These are phyloP conservation scores for Phrynosoma blainvillii DNA, from an alignment of 2,113 vertebrate genomes.

Conservation along the genomic window DNA sequence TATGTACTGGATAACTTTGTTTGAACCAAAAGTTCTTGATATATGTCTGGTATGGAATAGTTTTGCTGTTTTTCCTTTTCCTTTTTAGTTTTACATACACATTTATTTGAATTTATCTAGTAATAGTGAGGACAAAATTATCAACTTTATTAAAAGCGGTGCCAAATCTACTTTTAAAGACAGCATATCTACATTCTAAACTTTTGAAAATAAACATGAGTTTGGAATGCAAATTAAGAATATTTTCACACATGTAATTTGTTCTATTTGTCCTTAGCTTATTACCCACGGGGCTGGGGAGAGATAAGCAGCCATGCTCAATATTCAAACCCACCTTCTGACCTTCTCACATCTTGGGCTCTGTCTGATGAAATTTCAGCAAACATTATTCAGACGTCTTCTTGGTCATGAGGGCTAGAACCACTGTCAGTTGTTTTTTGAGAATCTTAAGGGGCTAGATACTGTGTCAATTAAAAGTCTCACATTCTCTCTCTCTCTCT, in stretches of 20 bases:
- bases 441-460: no score
- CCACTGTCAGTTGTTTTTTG: no score
- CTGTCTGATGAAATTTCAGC: not conserved
- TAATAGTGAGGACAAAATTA: not conserved
- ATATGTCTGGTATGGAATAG: not conserved
- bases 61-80: not conserved
- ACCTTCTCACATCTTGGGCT: not conserved
- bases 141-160: not conserved
- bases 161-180: not conserved
- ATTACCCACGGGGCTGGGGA: no score
- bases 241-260: not conserved
- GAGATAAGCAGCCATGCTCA: not conserved
- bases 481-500: no score
- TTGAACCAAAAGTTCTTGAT: not conserved
- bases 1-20: not conserved
- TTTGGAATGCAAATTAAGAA: not conserved
- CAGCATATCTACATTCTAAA: not conserved
- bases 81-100: not conserved
- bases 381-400: not conserved
- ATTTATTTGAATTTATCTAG: not conserved
- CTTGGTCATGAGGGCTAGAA: not conserved
- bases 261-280: not conserved
- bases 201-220: not conserved
- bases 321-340: not conserved
- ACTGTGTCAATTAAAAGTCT: no score